Base-by-base conservation (phyloP, 92 coral and sea anemone species). In the Porites divaricata region DNA sequence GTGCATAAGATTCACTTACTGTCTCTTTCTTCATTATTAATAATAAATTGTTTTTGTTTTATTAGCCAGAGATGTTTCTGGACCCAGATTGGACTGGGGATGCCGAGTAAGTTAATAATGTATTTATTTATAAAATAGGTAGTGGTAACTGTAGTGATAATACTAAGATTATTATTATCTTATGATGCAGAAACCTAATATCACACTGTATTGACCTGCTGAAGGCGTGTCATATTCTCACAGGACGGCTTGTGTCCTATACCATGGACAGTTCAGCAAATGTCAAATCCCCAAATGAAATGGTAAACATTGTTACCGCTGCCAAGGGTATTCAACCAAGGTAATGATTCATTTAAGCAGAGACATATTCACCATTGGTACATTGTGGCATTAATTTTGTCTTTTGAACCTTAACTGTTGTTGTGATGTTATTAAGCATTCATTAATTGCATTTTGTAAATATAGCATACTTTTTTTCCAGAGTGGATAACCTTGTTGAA, bases 71-170 rank as follows among this genome's bases (percentile, higher is more conserved):
- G 28, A 85, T 92, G 81, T 92, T 92, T 81, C 86, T 92, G 14
- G 95, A 92, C 58, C 95, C 95, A 10, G 95, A 92, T 71, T 92
- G 95, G 95, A 89, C 76, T 71, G 95, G 95, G 10, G 92, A 92
- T 80, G 91, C 93, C 17, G 92, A 92, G 95, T 92, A 90, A 92
- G 95, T 35, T 4, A 35, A n/a, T 4, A 35, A 35, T 35, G 45
- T 35, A 3, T 4, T 35, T 35, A 28, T 28, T 28, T 28, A 28
- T 28, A 28, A 28, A 28, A 28, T 28, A 35, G 45, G 45, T 5
- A 35, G 45, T 4, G 4, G 45, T 35, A 35, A 54, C 58, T 53
- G 59, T 54, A 4, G 14, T 11, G 14, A 54, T 54, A 15, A 11
- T 54, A 54, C 12, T 54, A 54, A 54, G 16, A 54, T 15, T 22